Base-by-base conservation (phyloP, 2,113 vertebrate species). In the Megaleporinus macrocephalus region DNA sequence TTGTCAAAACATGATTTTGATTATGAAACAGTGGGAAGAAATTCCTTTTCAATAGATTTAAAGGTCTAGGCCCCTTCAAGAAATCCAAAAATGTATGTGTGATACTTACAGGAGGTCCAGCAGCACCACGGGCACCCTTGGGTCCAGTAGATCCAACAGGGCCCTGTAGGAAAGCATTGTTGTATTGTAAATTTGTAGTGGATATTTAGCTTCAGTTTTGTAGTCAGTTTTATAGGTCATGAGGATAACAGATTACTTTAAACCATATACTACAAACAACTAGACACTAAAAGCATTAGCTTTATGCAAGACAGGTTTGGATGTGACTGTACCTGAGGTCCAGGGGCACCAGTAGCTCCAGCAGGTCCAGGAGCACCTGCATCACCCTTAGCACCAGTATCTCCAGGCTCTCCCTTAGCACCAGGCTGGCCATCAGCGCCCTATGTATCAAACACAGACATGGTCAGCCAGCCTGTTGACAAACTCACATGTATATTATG, bases 41-140 rank as follows among this genome's bases (percentile, higher is more conserved):
- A n/a, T 27, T 74, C 59, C 14, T 47, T 78, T 69, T 7, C n/a
- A 22, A 9, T 30, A 44, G 53, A 73, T 5, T 14, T 0, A 59
- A 22, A 51, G 20, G 3, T 18, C 4, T 47, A 22, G 3, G 20
- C 49, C 18, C 2, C 27, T 5, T 27, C 12, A 73, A 22, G 57
- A 79, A 36, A 62, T 49, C n/a, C 55, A 1, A 66, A 57, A 81
- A 55, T 15, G 33, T 57, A 20, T 3, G 16, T 44, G 9, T 55
- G n/a, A 78, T 81, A 96, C 97, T 98, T 87, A 99, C 98, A 96
- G 98, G 96, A 82, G 97, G 95, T 90, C 98, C 98, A 83, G 95
- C 92, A 0, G 94, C 84, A 83, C 97, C 97, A 0, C 97, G 97
- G 90, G 95, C 90, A 93, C 98, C 98, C 94, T 99, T 99, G 88